These are phyloP conservation scores for Pseudopipra pipra DNA, from an alignment of 2,113 vertebrate genomes.

Conservation along the genomic window DNA sequence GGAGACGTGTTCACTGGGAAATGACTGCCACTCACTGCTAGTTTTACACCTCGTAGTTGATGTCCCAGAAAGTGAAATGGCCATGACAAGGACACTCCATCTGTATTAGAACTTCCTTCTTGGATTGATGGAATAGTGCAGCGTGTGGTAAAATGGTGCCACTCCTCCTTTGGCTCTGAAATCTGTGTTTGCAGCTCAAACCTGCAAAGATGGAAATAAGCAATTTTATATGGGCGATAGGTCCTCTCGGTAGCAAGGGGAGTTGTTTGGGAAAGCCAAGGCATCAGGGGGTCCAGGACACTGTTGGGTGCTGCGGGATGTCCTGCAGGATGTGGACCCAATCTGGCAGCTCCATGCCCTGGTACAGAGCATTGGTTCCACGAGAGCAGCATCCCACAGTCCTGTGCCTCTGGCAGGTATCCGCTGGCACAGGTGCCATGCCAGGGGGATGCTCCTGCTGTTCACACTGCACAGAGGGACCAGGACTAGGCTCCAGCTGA, in stretches of 20 bases:
- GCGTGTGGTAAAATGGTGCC: neutral
- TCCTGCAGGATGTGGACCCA: neutral
- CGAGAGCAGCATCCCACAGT: neutral
- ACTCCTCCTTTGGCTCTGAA: neutral
- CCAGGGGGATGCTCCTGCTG: neutral
- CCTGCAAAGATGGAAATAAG: neutral
- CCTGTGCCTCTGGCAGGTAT: fast-evolving
- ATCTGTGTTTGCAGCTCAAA: neutral
- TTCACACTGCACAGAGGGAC: neutral
- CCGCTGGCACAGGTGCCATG: neutral
- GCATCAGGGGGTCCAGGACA: neutral
- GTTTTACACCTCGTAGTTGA: neutral
- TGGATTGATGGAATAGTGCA: neutral
- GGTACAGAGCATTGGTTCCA: neutral
- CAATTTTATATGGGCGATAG: fast-evolving
- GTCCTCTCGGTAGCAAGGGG: neutral
- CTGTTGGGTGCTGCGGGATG: neutral
- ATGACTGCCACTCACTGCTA: neutral
- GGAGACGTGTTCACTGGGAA: neutral
- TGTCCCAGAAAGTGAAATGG: neutral
- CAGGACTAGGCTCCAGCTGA: neutral
- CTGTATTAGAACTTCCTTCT: neutral
- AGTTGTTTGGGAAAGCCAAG: neutral
- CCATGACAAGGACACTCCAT: neutral
- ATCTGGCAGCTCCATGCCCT: neutral